Conservation (phyloP, 2,113 vertebrate genomes). For the Nesospiza acunhae region DNA sequence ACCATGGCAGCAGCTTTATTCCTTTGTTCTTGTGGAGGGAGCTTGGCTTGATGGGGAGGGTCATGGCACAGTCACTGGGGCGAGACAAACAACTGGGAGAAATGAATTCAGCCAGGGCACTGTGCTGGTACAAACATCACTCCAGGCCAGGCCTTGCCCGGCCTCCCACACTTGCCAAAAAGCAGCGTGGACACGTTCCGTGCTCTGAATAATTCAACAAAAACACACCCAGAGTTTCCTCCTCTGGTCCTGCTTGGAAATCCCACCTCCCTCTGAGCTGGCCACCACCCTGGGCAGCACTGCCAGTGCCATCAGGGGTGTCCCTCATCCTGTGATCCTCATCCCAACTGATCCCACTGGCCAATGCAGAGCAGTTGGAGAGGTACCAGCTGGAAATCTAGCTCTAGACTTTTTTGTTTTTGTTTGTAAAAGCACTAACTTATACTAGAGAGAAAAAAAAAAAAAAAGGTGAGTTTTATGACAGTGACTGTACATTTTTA, state of each 20-base stretch:
- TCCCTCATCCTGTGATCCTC: background rate
- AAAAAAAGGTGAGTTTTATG: background rate
- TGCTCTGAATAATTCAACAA: slow-evolving; percentile 39
- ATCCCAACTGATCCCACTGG: background rate
- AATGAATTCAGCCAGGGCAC: background rate
- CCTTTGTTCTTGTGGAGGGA: background rate
- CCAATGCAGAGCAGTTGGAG: background rate
- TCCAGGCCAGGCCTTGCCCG: background rate
- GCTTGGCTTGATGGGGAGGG: background rate
- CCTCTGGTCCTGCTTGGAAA: background rate
- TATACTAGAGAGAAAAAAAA: background rate
- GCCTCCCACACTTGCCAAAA: background rate
- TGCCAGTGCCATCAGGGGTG: background rate
- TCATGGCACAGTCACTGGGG: background rate
- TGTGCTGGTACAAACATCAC: background rate
- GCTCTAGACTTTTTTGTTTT: background rate
- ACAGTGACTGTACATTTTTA: slow-evolving; percentile 42
- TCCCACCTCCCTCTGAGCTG: background rate
- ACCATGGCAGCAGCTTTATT: background rate
- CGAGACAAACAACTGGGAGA: background rate
- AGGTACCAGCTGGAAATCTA: background rate
- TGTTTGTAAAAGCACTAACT: slow-evolving; percentile 50
- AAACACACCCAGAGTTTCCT: background rate
- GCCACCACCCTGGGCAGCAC: background rate
- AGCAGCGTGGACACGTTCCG: background rate